Evolutionary conservation across 1,140 invertebrate genomes (phyloP), one percentile per base, ranked within the genome.

Genomic region (Caenorhabditis remanei): DNA sequence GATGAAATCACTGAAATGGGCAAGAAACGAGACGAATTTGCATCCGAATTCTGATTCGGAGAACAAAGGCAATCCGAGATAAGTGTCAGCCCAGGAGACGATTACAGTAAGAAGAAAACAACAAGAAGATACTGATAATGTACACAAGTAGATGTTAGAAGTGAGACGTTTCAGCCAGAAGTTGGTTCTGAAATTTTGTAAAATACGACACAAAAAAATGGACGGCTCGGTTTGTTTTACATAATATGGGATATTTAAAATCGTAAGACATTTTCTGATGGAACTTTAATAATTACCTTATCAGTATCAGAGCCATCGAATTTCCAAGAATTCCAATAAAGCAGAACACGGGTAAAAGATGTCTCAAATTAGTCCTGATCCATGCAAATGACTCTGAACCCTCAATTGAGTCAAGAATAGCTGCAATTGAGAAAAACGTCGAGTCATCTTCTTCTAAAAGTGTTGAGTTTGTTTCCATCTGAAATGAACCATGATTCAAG

Each of bases 121-220:
- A 85, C 92, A 92, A 9, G 91, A 89, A 61, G 91, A 90, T 6
- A 93, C 63, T 19, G 91, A 92, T 58, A 92, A 84, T 13, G 91
- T 90, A 67, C 90, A 92, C 0, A 92, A 90, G 85, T 92, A 92
- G 43, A 91, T 89, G 83, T 92, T 92, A n/a, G 91, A 92, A 46
- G 91, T 92, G 8, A 92, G 87, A 7, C 92, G 86, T 46, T 87
- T 86, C 50, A 92, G 67, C 91, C 91, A 92, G 82, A 92, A 92
- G 84, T 92, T 92, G 21, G 91, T 92, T 65, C 91, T 91, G 53
- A 84, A 91, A 86, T 53, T 48, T 43, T 32, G 32, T 2, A 32
- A 32, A 32, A 32, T 32, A 32, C 2, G 32, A 32, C 32, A 32
- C 13, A 61, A 56, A 40, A 89, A 79, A 32, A 24, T 19, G 56